Base-by-base conservation (phyloP, 2,888 invertebrate species). In the Xylota segnis region DNA sequence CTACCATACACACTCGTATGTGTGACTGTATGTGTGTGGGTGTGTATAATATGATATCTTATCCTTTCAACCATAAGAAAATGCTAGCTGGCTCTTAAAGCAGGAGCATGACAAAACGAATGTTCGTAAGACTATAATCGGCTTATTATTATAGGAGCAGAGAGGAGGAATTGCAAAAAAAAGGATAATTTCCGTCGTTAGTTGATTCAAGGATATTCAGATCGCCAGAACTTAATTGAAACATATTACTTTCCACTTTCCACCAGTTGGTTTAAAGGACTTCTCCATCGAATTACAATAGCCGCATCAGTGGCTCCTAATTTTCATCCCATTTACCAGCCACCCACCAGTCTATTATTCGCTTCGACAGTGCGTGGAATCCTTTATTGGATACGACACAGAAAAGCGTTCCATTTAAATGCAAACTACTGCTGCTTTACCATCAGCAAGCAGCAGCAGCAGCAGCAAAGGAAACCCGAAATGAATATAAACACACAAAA, bases 101-200 rank as follows among this genome's bases (percentile, higher is more conserved):
- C 50, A 54, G 27, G 9, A 56, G 43, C 52, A 84, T 79, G 66
- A 47, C 74, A 65, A 74, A 84, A 75, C 56, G 70, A 84, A 79
- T 58, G 79, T 70, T 79, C 70, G 37, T 84, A 84, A 84, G 74
- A 65, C 65, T 70, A 75, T 84, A 84, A 84, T 79, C 83, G 83
- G 83, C 79, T 84, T 84, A 84, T 79, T 84, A 84, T 75, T 70
- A 59, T 32, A 68, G 23, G 29, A 70, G 52, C 32, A 16, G 18
- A 59, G 18, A 7, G 27, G 27, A 59, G 52, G 58, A 37, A 52
- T 47, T 59, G 7, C n/a, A 40, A 27, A 34, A 23, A 16, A 27
- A 43, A 16, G 12, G 16, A 54, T 54, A 54, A 50, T 27, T 61
- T 34, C 23, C 77, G 58, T 58, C 45, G 32, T 23, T 32, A 32